Evolutionary conservation across 1,140 invertebrate species (phyloP).

Genomic region (Whitmania pigra): DNA sequence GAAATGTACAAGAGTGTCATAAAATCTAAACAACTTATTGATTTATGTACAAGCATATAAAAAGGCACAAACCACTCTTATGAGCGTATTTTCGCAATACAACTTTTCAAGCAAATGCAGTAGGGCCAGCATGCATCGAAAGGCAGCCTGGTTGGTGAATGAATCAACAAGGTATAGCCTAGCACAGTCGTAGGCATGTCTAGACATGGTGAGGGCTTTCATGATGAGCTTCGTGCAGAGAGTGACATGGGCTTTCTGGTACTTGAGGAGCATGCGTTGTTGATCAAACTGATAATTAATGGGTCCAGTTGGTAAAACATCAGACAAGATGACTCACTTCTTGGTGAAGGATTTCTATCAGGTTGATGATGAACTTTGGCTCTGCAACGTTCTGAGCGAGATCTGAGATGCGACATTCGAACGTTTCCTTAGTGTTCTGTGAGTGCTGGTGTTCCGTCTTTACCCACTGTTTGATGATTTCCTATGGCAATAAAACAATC

Average conservation of each 20-base stretch:
- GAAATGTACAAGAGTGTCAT: neutral
- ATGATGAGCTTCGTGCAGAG: constrained; percentile 2
- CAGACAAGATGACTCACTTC: neutral
- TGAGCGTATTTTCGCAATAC: constrained; percentile 11
- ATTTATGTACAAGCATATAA: neutral
- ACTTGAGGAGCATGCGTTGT: neutral
- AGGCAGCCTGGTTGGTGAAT: constrained; percentile 1
- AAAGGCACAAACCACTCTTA: constrained; percentile 5
- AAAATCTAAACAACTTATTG: neutral
- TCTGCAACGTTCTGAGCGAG: neutral
- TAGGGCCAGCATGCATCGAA: constrained; percentile 7
- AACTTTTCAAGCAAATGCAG: constrained; percentile 12
- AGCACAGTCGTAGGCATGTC: constrained; percentile 3
- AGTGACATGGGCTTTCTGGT: neutral
- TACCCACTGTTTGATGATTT: constrained; percentile 3
- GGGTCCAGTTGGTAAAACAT: neutral
- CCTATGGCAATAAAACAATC: neutral
- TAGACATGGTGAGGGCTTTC: constrained; percentile 3
- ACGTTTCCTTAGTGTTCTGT: neutral
- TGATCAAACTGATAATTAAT: neutral
- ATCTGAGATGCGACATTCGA: neutral
- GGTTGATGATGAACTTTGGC: constrained; percentile 11
- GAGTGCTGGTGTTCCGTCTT: constrained; percentile 6
- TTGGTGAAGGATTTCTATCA: constrained; percentile 10
- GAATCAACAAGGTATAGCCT: neutral